Evolutionary conservation across 2,888 invertebrate genomes (phyloP).

Genomic region (Synergus japonicus): DNA sequence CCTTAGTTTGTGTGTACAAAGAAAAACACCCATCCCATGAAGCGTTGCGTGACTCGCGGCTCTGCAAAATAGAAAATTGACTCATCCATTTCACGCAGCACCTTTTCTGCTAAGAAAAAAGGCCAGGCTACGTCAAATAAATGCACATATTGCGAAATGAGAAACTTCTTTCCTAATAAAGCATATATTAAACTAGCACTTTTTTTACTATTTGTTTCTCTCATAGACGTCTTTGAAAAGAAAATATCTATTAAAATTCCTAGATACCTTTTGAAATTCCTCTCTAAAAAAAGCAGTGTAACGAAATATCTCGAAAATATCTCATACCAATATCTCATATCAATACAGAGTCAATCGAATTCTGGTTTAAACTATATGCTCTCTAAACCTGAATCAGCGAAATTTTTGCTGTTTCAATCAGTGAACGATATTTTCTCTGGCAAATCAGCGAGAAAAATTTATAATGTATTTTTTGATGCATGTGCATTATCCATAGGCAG

Average conservation of each 20-base stretch:
- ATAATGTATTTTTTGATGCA: no score
- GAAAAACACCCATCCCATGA: background rate
- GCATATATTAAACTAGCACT: background rate
- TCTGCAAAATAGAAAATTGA: conserved; percentile 72
- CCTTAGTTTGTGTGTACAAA: background rate
- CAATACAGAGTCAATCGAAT: conserved; percentile 15
- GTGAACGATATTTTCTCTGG: no score
- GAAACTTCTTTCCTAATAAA: conserved; percentile 43
- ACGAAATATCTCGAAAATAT: no score
- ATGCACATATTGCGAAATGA: conserved; percentile 67
- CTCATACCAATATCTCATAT: no score
- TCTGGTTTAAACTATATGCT: background rate
- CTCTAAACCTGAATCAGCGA: no score
- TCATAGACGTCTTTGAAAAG: background rate
- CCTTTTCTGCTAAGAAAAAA: conserved; percentile 63
- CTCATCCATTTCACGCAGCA: conserved; percentile 72
- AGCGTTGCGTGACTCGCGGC: conserved; percentile 57
- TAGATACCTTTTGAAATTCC: no score
- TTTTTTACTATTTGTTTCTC: background rate
- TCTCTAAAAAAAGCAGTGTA: no score
- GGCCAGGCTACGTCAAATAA: conserved; percentile 69
- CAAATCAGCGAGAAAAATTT: no score
- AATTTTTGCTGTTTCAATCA: no score
- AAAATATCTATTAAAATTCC: background rate
- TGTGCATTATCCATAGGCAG: no score